phyloP scores from a whole-genome alignment of 2,113 vertebrate genomes.

The Crotalus helleri region DNA sequence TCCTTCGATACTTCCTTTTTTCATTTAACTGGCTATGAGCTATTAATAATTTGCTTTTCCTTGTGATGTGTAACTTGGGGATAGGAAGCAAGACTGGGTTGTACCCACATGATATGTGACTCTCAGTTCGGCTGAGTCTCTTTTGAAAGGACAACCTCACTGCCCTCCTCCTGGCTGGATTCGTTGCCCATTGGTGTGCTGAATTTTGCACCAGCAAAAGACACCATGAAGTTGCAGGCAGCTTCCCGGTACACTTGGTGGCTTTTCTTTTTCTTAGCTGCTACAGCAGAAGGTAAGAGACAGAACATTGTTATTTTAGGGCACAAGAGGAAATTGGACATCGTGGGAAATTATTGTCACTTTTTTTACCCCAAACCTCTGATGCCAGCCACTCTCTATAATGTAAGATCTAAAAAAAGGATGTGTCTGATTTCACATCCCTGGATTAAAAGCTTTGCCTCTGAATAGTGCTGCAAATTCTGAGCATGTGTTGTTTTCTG shows the following conservation, averaged over 20 bases:
- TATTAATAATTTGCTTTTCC: slow-evolving; percentile 59
- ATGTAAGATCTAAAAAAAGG: accelerated
- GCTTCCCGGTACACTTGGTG: not conserved
- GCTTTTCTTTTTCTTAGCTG: slow-evolving; percentile 34
- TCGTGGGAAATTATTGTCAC: accelerated
- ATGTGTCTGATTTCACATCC: not conserved
- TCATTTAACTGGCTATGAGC: not conserved
- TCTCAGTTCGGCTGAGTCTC: not conserved
- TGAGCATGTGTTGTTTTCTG: not conserved
- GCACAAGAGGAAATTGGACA: not conserved
- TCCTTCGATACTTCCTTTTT: accelerated
- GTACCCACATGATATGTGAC: slow-evolving; percentile 6
- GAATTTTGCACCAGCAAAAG: not conserved
- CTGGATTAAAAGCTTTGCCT: not conserved
- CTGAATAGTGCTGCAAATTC: not conserved
- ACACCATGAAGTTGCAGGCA: slow-evolving; percentile 6
- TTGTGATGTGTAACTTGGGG: slow-evolving; percentile 17
- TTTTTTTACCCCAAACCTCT: not conserved
- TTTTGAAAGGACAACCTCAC: not conserved
- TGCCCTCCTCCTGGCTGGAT: not conserved
- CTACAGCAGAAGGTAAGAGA: slow-evolving; percentile 51
- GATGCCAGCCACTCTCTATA: accelerated
- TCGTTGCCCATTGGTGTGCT: not conserved
- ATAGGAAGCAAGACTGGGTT: slow-evolving; percentile 16
- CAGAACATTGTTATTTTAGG: accelerated